Conservation (phyloP, 2,797 vertebrate species). For the Hypotaenidia philippensis region DNA sequence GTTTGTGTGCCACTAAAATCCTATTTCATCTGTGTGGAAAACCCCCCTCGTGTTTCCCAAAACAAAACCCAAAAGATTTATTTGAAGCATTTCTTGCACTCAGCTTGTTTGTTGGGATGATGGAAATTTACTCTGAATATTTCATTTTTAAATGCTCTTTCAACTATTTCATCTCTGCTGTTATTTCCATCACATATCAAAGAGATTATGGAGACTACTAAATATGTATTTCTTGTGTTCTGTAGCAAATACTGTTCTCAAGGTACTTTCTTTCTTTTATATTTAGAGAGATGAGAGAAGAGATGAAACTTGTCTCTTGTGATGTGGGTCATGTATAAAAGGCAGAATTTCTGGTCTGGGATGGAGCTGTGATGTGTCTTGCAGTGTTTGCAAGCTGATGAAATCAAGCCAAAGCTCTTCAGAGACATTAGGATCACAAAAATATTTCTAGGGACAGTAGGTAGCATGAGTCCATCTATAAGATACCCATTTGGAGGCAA, state of each 20-base stretch:
- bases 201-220: slow-evolving; percentile 18
- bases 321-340: neutral
- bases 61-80: neutral
- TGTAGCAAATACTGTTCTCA: slow-evolving; percentile 23
- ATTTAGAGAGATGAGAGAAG: neutral
- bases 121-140: slow-evolving; percentile 31
- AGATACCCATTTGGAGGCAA: neutral
- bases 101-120: slow-evolving; percentile 4
- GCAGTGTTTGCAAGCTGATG: slow-evolving; percentile 13
- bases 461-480: neutral
- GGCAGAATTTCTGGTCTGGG: slow-evolving; percentile 25
- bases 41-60: neutral
- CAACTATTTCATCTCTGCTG: neutral
- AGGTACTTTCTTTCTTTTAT: slow-evolving; percentile 5
- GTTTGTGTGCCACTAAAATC: slow-evolving; percentile 19
- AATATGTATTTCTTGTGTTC: slow-evolving; percentile 36
- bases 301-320: neutral
- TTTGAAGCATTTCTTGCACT: slow-evolving; percentile 14
- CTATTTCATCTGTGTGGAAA: neutral
- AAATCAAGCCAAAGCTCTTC: slow-evolving; percentile 37
- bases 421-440: neutral
- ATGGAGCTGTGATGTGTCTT: slow-evolving; percentile 54
- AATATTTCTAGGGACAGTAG: neutral
- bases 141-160: slow-evolving; percentile 10
- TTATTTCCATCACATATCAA: slow-evolving; percentile 3